phyloP scores from a whole-genome alignment of 2,888 invertebrate genomes.

The Amiota communis region DNA sequence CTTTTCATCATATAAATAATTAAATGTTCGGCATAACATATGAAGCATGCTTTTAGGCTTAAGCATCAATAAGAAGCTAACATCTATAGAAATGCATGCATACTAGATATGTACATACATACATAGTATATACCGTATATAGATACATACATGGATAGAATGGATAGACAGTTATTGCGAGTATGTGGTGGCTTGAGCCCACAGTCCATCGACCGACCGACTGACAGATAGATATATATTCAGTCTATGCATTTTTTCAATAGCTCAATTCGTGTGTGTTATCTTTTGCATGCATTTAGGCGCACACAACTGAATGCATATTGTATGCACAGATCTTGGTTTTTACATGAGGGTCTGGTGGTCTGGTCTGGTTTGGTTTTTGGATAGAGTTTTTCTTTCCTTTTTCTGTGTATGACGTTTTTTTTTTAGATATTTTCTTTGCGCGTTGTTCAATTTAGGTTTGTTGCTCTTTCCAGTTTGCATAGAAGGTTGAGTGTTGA shows the following conservation, averaged over 20 bases:
- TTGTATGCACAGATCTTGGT: slow-evolving; percentile 8
- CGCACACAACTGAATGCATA: slow-evolving; percentile 47
- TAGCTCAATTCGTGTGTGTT: slow-evolving; percentile 46
- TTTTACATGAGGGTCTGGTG: background rate
- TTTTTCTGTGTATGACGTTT: background rate
- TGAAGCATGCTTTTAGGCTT: slow-evolving; percentile 66
- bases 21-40: slow-evolving; percentile 69
- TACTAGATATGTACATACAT: background rate
- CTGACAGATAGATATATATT: no score
- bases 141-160: background rate
- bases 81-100: slow-evolving; percentile 42
- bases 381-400: background rate
- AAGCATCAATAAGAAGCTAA: slow-evolving; percentile 30
- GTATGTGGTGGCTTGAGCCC: background rate
- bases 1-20: slow-evolving; percentile 67
- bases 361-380: background rate
- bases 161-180: background rate
- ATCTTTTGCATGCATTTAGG: slow-evolving; percentile 52
- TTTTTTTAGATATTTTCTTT: slow-evolving; percentile 28
- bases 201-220: no score
- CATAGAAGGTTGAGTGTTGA: background rate
- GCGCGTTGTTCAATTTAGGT: slow-evolving; percentile 62
- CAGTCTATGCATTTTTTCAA: slow-evolving; percentile 59
- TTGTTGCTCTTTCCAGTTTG: slow-evolving; percentile 53
- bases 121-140: background rate